A percentile compares a stretch with the other conserved stretches of the same genome.
These are phyloP conservation scores for Cariama cristata DNA, from an alignment of 2,113 vertebrate species.

Conservation along the genomic window DNA sequence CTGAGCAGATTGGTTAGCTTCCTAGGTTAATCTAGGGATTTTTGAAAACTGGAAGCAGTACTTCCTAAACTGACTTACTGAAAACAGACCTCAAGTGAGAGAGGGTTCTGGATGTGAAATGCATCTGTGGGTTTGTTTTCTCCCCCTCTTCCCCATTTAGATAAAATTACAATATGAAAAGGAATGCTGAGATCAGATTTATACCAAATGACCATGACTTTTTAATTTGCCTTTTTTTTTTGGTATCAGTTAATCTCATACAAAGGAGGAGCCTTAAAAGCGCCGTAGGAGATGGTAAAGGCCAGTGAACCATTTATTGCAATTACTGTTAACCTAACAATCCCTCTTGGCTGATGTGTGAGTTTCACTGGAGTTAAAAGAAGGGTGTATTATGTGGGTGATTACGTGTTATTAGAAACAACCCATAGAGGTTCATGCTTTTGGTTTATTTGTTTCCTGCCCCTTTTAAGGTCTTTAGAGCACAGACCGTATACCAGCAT, in stretches of 20 bases:
- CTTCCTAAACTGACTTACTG: not conserved
- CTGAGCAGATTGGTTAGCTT: not conserved
- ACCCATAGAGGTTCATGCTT: not conserved
- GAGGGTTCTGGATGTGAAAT: not conserved
- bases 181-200: not conserved
- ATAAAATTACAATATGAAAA: not conserved
- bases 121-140: not conserved
- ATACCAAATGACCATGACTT: not conserved
- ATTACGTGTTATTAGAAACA: not conserved
- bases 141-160: not conserved
- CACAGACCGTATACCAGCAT: not conserved
- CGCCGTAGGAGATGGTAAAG: not conserved
- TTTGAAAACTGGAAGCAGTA: not conserved
- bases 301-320: slow-evolving; percentile 8
- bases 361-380: not conserved
- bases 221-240: not conserved
- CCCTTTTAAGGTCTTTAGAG: not conserved
- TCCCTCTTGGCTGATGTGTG: not conserved
- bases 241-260: not conserved
- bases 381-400: not conserved
- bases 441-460: not conserved
- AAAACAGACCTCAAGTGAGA: not conserved
- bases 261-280: not conserved
- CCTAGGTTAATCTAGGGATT: not conserved
- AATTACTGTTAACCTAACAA: not conserved